phyloP scores from a whole-genome alignment of 2,113 vertebrate species.

The Melanotaenia duboulayi region DNA sequence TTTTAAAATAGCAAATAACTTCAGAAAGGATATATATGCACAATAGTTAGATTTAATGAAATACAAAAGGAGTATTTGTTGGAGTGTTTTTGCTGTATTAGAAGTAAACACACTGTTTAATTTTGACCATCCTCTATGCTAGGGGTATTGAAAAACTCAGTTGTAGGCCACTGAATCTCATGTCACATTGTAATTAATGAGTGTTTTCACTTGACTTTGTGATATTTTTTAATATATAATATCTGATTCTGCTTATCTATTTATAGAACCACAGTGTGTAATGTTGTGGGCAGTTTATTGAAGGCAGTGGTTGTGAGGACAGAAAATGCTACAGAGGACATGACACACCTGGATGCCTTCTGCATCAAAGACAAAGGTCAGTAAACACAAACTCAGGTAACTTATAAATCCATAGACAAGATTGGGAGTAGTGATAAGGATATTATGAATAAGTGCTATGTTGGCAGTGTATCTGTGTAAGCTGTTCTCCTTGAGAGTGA shows the following conservation, averaged over 20 bases:
- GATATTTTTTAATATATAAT: neutral
- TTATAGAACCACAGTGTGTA: conserved; percentile 90
- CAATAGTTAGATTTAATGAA: neutral
- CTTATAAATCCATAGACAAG: neutral
- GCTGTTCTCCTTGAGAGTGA: neutral
- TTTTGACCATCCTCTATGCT: neutral
- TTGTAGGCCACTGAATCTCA: conserved; percentile 3
- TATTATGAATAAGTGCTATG: neutral
- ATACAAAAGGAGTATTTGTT: neutral
- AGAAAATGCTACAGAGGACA: conserved; percentile 82
- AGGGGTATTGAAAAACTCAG: neutral
- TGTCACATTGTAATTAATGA: conserved; percentile 7
- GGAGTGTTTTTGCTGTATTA: neutral
- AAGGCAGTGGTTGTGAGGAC: conserved; percentile 87
- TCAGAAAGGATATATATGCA: neutral
- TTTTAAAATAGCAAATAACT: too few relatives aligned
- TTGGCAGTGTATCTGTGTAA: neutral
- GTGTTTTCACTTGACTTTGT: conserved; percentile 9
- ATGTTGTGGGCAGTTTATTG: conserved; percentile 79
- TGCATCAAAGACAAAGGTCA: conserved; percentile 94
- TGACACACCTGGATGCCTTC: conserved; percentile 82
- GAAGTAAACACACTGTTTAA: conserved; percentile 7
- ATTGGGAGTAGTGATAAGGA: neutral
- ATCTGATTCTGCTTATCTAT: neutral
- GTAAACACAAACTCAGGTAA: conserved; percentile 42